Evolutionary conservation across 1,140 invertebrate species (phyloP).

Genomic region (Bactericera cockerelli): DNA sequence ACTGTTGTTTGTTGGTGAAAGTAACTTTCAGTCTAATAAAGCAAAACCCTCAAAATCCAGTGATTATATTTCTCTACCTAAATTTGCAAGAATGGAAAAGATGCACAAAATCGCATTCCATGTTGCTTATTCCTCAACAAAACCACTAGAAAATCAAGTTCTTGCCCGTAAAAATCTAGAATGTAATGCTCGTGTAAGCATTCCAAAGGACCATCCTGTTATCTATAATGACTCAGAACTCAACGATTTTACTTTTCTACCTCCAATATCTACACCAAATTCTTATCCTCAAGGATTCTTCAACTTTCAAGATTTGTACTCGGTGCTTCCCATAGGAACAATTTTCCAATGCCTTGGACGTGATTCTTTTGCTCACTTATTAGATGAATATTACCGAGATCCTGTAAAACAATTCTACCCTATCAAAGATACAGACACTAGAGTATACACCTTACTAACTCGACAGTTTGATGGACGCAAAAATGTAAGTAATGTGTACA

Average conservation of each 20-base stretch:
- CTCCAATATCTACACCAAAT: background rate
- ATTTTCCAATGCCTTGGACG: background rate
- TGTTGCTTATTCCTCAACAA: background rate
- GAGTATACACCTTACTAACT: background rate
- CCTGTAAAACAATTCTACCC: background rate
- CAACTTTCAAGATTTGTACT: background rate
- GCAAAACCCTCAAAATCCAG: too few species aligned
- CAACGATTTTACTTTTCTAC: background rate
- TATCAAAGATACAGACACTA: background rate
- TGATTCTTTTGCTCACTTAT: background rate
- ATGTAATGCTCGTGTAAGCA: background rate
- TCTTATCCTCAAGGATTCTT: background rate
- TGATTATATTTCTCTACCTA: too few species aligned
- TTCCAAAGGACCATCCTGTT: background rate
- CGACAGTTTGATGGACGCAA: background rate
- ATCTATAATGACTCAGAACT: background rate
- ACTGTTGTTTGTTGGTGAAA: too few species aligned
- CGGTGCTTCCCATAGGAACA: background rate
- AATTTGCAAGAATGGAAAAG: background rate
- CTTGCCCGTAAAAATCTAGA: background rate
- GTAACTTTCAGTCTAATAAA: too few species aligned
- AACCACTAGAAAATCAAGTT: background rate
- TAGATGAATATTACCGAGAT: background rate
- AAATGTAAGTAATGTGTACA: background rate
- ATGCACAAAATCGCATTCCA: background rate